Evolutionary conservation across 2,888 invertebrate species (phyloP).

Genomic region (Sisyra nigra): DNA sequence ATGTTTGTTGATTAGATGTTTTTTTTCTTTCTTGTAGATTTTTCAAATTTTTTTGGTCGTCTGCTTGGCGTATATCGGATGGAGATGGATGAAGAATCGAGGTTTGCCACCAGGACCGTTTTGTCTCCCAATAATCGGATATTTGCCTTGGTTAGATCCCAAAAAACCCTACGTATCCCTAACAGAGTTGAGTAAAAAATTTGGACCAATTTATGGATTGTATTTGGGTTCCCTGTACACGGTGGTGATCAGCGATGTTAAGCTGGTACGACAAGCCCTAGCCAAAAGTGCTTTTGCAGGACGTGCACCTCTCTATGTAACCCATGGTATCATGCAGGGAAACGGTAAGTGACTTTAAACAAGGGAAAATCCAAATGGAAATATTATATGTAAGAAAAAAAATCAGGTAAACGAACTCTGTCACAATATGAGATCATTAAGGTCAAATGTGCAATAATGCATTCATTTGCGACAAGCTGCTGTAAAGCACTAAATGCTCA

Average conservation of each 20-base stretch:
- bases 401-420: not conserved
- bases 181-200: conserved; percentile 44
- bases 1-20: not conserved
- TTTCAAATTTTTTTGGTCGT: not conserved
- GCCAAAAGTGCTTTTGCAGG: conserved; percentile 56
- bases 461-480: no score
- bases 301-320: conserved; percentile 65
- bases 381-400: not conserved
- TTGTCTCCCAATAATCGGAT: conserved; percentile 65
- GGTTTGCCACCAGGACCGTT: conserved; percentile 61
- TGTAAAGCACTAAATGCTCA: no score
- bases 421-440: no score
- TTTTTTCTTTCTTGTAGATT: not conserved
- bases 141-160: conserved; percentile 54
- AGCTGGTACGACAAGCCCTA: conserved; percentile 53
- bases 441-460: no score
- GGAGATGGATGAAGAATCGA: conserved; percentile 27
- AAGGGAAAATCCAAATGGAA: not conserved
- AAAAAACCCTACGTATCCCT: conserved; percentile 55
- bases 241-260: conserved; percentile 61
- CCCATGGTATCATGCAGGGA: conserved; percentile 77
- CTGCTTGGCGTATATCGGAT: not conserved
- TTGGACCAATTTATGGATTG: conserved; percentile 59
- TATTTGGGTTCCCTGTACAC: conserved; percentile 59
- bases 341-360: conserved; percentile 51